Conservation (phyloP, 2,797 vertebrate genomes). For the Liasis olivaceus region DNA sequence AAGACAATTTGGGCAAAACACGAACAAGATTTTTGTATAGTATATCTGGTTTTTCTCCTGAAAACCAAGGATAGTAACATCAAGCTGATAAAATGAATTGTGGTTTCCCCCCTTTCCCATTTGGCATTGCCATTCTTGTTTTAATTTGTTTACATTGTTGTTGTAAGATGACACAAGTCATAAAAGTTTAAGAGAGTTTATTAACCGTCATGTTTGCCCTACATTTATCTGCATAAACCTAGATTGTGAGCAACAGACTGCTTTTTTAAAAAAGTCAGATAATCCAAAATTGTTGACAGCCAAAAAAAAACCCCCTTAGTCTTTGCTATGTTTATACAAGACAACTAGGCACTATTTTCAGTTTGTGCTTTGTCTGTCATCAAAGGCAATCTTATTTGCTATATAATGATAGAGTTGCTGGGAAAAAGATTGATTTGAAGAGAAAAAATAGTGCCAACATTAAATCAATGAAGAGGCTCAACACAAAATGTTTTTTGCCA, state of each 20-base stretch:
- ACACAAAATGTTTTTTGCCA: neutral
- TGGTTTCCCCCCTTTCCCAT: neutral
- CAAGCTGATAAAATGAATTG: neutral
- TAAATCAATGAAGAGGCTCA: neutral
- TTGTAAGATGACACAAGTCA: neutral
- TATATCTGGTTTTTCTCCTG: neutral
- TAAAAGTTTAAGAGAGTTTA: neutral
- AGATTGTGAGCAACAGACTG: neutral
- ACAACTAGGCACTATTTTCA: neutral
- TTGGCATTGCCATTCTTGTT: neutral
- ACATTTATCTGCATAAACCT: neutral
- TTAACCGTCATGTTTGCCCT: neutral
- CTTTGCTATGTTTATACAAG: neutral
- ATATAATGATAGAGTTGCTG: neutral
- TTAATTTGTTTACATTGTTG: neutral
- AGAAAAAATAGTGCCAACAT: neutral
- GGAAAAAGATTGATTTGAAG: neutral
- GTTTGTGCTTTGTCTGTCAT: neutral
- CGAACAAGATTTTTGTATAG: too few species aligned
- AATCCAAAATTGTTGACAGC: neutral
- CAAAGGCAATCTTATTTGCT: neutral
- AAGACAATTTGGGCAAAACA: neutral
- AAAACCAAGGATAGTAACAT: neutral
- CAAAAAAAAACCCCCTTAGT: neutral
- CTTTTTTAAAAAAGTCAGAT: neutral